Percentiles rank a stretch among this genome's conserved stretches.
These are phyloP conservation scores for Odontesthes bonariensis DNA, from an alignment of 2,113 vertebrate species.

Conservation along the genomic window DNA sequence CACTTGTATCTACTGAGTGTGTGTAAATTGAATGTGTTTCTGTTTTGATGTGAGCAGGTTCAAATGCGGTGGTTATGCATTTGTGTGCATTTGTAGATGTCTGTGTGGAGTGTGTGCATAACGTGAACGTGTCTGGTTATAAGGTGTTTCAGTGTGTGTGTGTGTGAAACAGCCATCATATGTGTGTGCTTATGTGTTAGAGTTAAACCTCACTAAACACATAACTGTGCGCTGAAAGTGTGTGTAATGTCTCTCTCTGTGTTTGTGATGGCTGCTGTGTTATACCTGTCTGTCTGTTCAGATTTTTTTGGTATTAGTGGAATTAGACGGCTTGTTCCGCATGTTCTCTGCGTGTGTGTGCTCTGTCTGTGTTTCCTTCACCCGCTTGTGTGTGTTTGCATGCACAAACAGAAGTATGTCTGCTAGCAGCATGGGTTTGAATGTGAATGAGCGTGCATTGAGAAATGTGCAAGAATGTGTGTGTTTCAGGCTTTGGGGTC, in stretches of 20 bases:
- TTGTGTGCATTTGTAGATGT: conserved; percentile 1
- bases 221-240: conserved; percentile 25
- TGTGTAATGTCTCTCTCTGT: conserved; percentile 58
- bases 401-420: conserved; percentile 56
- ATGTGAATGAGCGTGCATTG: conserved; percentile 63
- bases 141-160: conserved; percentile 27
- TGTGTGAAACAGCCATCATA: neutral
- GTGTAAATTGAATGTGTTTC: conserved; percentile 23
- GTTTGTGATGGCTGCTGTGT: conserved; percentile 55
- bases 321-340: conserved; percentile 71
- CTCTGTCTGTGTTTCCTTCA: conserved; percentile 70
- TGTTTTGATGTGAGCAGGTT: conserved; percentile 36
- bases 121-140: conserved; percentile 21
- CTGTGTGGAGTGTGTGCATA: conserved; percentile 6
- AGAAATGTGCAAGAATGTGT: conserved; percentile 70
- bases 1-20: conserved; percentile 32
- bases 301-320: conserved; percentile 72
- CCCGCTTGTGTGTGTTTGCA: conserved; percentile 56
- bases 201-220: conserved; percentile 46
- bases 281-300: conserved; percentile 75
- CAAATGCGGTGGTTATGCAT: conserved; percentile 23
- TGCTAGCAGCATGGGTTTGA: conserved; percentile 18
- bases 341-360: conserved; percentile 73
- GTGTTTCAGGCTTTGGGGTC: conserved; percentile 71
- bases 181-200: conserved; percentile 20